Percentiles rank a stretch among this genome's conserved stretches.
Evolutionary conservation across 2,797 vertebrate species (phyloP).

Genomic region (Enteromius viviparus): DNA sequence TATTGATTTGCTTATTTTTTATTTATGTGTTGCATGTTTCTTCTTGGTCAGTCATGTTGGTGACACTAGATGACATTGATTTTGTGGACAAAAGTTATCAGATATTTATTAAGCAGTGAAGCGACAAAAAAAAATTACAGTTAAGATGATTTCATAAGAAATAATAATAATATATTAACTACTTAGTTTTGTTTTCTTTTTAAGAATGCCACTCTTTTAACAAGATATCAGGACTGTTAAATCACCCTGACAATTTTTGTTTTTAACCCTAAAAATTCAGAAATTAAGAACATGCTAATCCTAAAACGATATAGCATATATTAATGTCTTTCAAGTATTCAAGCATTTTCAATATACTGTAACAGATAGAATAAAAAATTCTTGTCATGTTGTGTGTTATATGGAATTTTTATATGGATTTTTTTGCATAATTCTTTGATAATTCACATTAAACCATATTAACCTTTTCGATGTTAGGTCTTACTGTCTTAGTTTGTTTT

Average conservation of each 20-base stretch:
- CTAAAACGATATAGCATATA: neutral
- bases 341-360: neutral
- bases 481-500: neutral
- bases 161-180: neutral
- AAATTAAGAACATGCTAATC: neutral
- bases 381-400: neutral
- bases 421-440: neutral
- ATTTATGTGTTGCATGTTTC: neutral
- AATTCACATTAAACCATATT: neutral
- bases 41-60: neutral
- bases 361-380: neutral
- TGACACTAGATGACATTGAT: neutral
- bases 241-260: neutral
- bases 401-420: neutral
- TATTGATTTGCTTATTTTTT: neutral
- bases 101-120: constrained; percentile 1
- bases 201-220: neutral
- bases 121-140: neutral
- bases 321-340: neutral
- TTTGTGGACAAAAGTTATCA: neutral
- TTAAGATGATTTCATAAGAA: neutral
- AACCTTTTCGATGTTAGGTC: neutral
- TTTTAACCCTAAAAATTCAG: neutral
- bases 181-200: neutral
- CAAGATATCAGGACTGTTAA: neutral